Percentiles rank a stretch among this genome's conserved stretches.
Conservation (phyloP, 2,113 vertebrate species). For the Ophthalmolycus amberensis region DNA sequence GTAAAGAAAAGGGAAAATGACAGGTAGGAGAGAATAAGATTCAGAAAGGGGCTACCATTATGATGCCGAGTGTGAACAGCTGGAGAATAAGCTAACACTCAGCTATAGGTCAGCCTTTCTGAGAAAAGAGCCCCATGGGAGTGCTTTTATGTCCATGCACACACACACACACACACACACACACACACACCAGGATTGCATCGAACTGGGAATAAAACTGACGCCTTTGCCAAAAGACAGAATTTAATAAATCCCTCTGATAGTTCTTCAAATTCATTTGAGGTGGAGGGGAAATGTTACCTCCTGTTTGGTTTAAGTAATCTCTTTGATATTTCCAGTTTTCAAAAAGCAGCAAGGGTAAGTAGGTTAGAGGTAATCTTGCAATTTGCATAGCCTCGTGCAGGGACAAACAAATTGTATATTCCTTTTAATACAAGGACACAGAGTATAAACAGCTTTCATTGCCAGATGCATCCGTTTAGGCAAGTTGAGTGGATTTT, state of each 20-base stretch:
- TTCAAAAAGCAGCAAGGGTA: conserved; percentile 71
- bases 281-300: conserved; percentile 73
- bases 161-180: conserved; percentile 31
- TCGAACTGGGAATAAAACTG: conserved; percentile 66
- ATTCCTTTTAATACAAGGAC: conserved; percentile 73
- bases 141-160: conserved; percentile 32
- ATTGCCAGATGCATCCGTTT: conserved; percentile 61
- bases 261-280: conserved; percentile 78
- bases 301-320: conserved; percentile 81
- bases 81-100: conserved; percentile 42
- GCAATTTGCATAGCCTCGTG: conserved; percentile 75
- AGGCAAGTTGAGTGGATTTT: conserved; percentile 38
- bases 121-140: conserved; percentile 41
- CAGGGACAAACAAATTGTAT: conserved; percentile 72
- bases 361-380: conserved; percentile 75
- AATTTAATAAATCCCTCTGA: conserved; percentile 84
- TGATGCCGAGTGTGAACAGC: conserved; percentile 46
- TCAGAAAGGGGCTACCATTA: not conserved
- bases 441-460: conserved; percentile 54
- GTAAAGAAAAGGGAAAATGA: conserved; percentile 3
- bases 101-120: conserved; percentile 44
- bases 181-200: conserved; percentile 43
- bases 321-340: conserved; percentile 82
- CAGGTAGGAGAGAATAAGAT: not conserved
- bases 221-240: conserved; percentile 73